Percentiles rank a stretch among this genome's conserved stretches.
Evolutionary conservation across 2,797 vertebrate species (phyloP).

Genomic region (Xiphophorus birchmanni): DNA sequence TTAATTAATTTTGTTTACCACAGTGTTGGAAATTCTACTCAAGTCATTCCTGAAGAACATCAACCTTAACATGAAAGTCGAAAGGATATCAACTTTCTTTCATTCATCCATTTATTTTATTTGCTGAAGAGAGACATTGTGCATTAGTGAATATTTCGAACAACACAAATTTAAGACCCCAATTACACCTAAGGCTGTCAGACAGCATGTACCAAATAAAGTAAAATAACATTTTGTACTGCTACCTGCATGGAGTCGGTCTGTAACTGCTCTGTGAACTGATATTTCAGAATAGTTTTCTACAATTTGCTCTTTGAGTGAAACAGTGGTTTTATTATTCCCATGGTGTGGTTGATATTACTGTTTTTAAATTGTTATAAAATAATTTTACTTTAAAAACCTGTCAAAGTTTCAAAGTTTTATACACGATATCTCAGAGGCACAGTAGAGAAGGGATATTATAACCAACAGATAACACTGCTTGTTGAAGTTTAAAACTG

Average conservation of each 20-base stretch:
- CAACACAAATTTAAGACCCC: not conserved
- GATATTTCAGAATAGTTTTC: not conserved
- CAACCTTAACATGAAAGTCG: not conserved
- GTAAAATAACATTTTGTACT: not conserved
- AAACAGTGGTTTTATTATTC: not conserved
- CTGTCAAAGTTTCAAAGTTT: not conserved
- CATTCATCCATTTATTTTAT: not conserved
- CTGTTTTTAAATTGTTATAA: not conserved
- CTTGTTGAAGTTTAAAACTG: not conserved
- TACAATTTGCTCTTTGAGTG: not conserved
- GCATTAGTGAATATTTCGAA: not conserved
- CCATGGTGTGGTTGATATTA: not conserved
- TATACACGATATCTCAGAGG: not conserved
- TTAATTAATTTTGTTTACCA: not conserved
- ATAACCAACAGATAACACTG: not conserved
- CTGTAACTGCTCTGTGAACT: not conserved
- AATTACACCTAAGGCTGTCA: not conserved
- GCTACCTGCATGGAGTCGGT: not conserved
- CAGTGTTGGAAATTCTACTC: not conserved
- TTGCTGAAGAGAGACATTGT: not conserved
- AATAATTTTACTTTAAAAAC: not conserved
- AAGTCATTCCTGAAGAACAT: not conserved
- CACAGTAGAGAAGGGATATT: not conserved
- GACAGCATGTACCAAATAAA: not conserved
- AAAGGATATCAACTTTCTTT: not conserved